Base-by-base conservation (phyloP, 1,140 invertebrate genomes). In the Zaprionus davidi region DNA sequence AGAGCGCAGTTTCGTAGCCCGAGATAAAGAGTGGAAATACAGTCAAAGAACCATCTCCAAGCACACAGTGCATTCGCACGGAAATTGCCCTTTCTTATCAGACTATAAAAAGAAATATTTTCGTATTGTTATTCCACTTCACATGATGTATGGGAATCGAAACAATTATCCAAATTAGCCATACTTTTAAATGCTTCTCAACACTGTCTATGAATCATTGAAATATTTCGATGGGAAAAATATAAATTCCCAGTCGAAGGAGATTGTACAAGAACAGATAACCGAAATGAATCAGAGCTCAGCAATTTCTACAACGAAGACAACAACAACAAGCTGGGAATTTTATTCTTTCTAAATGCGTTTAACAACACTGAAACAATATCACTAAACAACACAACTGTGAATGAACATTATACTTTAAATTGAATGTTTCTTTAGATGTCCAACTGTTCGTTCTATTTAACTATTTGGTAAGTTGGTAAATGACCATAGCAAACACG, bases 401-500 rank as follows among this genome's bases (percentile, higher is more conserved):
- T 9, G 3, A 46, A 46, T 3, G 6, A 46, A 17, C 41, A 46
- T 17, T 17, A 17, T 11, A 2, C 5, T n/a, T 17, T 9, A 17
- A 17, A 46, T 46, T 46, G 6, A 6, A 46, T 46, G 1, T 46
- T 17, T 17, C n/a, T n/a, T 46, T 3, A 13, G 34, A 12, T 36
- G 13, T 5, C 15, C 3, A 44, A n/a, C n/a, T 9, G 41, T n/a
- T 44, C 15, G n/a, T 44, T 44, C 41, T 3, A n/a, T n/a, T 41
- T 15, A 20, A 57, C 28, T 64, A 51, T 67, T 76, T 79, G 15
- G 62, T 76, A 13, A 71, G 46, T 0, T 31, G 13, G 17, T 58
- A 79, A 55, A 76, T 76, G n/a, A 70, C 36, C 31, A 67, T 7
- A 7, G 77, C 78, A 51, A 86, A 83, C 28, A 83, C 11, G 1